A percentile compares a stretch with the other conserved stretches of the same genome.
Evolutionary conservation across 2,888 invertebrate species (phyloP).

Genomic region (Tribolium freemani): DNA sequence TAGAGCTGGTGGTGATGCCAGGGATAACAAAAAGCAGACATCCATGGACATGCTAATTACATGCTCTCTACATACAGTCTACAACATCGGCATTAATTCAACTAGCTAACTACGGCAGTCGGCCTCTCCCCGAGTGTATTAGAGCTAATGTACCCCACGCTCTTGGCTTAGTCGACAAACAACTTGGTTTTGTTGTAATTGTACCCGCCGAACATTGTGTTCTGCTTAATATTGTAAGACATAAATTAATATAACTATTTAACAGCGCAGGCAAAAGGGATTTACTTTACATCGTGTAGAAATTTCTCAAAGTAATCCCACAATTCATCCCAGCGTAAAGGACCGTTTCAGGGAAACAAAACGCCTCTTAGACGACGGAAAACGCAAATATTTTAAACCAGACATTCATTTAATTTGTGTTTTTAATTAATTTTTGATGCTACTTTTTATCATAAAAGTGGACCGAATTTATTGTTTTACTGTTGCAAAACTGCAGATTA

Average conservation of each 20-base stretch:
- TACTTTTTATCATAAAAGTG: too few relatives aligned
- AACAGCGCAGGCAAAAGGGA: conserved; percentile 61
- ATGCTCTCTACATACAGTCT: conserved; percentile 68
- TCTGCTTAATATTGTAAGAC: conserved; percentile 67
- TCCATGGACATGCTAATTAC: conserved; percentile 69
- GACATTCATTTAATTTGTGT: too few relatives aligned
- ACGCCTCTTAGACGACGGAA: neutral
- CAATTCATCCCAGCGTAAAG: conserved; percentile 12
- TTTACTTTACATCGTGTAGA: conserved; percentile 63
- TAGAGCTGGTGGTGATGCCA: conserved; percentile 61
- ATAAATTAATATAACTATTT: conserved; percentile 68
- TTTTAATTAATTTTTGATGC: too few relatives aligned
- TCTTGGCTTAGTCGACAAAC: conserved; percentile 65
- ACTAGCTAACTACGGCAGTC: conserved; percentile 62
- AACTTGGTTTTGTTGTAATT: conserved; percentile 67
- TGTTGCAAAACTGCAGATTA: too few relatives aligned
- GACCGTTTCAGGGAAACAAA: neutral
- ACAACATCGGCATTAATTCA: conserved; percentile 68
- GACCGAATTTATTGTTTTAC: too few relatives aligned
- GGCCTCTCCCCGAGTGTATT: conserved; percentile 65
- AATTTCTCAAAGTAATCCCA: conserved; percentile 53
- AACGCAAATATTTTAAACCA: too few relatives aligned
- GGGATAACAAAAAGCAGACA: conserved; percentile 67
- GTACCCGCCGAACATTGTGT: conserved; percentile 65
- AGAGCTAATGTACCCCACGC: conserved; percentile 63